Evolutionary conservation across 1,140 invertebrate species (phyloP), one percentile per base, ranked within the genome.

Genomic region (Amphibalanus amphitrite): DNA sequence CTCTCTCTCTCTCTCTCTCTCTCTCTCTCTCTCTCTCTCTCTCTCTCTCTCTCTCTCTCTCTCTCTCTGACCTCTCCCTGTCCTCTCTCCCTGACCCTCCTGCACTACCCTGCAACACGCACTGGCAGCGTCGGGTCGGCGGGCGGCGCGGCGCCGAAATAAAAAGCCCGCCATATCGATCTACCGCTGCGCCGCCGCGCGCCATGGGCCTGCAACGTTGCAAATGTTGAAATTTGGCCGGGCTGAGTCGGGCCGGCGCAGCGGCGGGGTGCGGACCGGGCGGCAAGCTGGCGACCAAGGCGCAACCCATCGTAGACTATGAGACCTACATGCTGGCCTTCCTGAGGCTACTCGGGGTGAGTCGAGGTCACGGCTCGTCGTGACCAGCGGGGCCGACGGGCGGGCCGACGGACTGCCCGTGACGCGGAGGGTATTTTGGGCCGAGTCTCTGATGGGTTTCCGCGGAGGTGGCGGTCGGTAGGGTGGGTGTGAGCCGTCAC

Each of bases 301-400:
- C 47, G 47, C 47, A 59, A 23, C 47, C 47, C 13, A 59, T 59
- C 6, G 6, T 59, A 1, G 47, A 59, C 47, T 59, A 59, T 59
- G 47, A 59, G 47, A 59, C 47, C 47, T 59, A 59, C 47, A 59
- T 59, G 47, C 47, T 59, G 47, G 47, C 47, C 47, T 59, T 59
- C 47, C 47, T 59, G 47, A 59, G 47, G 17, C 47, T 59, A 20
- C 47, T 59, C 47, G 47, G 47, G 47, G 47, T 59, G 20, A 59
- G 47, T 23, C 23, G 4, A 15, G 33, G 47, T 20, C 47, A 20
- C 47, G 47, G 13, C 47, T 6, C 6, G 47, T 20, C 13, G 6
- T 4, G 33, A 15, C 33, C 33, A 15, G 33, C 15, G 33, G 33
- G 33, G 33, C 4, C 33, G 33, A 4, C 4, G 4, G 4, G 33